Base-by-base conservation (phyloP, 2,113 vertebrate species). In the Entelurus aequoreus region DNA sequence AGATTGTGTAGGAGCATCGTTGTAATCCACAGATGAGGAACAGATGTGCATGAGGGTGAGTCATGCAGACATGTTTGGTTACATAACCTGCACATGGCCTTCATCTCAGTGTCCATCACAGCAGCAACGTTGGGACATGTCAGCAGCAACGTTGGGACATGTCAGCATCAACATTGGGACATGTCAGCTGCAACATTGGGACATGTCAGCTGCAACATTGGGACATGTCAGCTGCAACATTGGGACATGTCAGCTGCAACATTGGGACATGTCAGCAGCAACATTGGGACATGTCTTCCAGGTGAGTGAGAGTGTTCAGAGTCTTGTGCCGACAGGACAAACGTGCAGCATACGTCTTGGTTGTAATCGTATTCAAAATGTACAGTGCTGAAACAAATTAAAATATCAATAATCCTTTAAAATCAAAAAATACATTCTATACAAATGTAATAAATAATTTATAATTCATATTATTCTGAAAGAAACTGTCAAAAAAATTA, bases 1-100 rank as follows among this genome's bases (percentile, higher is more conserved):
- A 48, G 16, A 16, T 60, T 48, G 47, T 48, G 35, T 48, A 37
- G 13, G 48, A 61, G 21, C 35, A 47, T 28, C 28, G 28, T 28
- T 28, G 28, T 28, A 28, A 28, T 28, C 28, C 28, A 28, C 28
- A 28, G 28, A 28, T 28, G 28, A 28, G 28, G 28, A 69, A 57
- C 76, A 82, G 70, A 82, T 87, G 76, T 81, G 68, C 48, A 56
- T 49, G 4, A 0, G 16, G 60, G 71, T 8, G 47, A 60, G 57
- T 66, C 11, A 51, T 77, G 65, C 74, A 73, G 70, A 70, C 79
- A 76, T 70, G 81, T 56, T 9, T 63, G 56, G 61, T 40, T 57
- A 50, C 51, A 61, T 28, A 57, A 63, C 63, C 9, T 15, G 28
- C 40, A 44, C 9, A 1, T 59, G 59, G 36, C 60, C 66, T 61